Percentiles rank a stretch among this genome's conserved stretches.
These are phyloP conservation scores for Limulus polyphemus DNA, from an alignment of 2,888 invertebrate genomes.

Conservation along the genomic window DNA sequence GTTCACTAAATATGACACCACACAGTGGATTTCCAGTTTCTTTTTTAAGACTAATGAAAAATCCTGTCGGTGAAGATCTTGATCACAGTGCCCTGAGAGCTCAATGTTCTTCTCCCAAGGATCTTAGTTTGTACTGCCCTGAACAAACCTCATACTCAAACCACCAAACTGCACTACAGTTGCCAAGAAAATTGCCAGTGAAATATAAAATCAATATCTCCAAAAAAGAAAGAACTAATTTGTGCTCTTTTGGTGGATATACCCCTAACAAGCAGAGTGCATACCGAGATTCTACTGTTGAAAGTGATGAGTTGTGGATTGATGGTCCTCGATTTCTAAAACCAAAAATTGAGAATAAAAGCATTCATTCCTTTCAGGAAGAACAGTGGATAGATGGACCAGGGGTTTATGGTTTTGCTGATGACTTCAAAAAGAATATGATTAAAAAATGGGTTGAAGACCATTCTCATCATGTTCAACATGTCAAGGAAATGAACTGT, in stretches of 20 bases:
- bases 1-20: background rate
- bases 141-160: background rate
- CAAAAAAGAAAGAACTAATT: background rate
- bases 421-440: constrained; percentile 82
- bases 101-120: background rate
- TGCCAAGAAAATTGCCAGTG: background rate
- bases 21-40: background rate
- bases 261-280: background rate
- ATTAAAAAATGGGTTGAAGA: constrained; percentile 83
- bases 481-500: constrained; percentile 54
- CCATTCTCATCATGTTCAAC: constrained; percentile 46
- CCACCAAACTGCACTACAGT: too few species aligned
- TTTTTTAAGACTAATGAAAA: too few species aligned
- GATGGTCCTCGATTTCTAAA: constrained; percentile 71
- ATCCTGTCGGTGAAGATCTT: background rate
- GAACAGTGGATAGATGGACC: constrained; percentile 97
- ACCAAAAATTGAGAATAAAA: constrained; percentile 27
- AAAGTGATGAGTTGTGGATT: constrained; percentile 86
- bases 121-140: background rate
- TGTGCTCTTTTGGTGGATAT: too few species aligned
- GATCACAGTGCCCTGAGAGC: background rate
- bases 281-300: constrained; percentile 4
- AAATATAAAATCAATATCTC: background rate
- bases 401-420: constrained; percentile 67
- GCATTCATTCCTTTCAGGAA: constrained; percentile 35